Conservation (phyloP, 2,797 vertebrate genomes). For the Dallia pectoralis region DNA sequence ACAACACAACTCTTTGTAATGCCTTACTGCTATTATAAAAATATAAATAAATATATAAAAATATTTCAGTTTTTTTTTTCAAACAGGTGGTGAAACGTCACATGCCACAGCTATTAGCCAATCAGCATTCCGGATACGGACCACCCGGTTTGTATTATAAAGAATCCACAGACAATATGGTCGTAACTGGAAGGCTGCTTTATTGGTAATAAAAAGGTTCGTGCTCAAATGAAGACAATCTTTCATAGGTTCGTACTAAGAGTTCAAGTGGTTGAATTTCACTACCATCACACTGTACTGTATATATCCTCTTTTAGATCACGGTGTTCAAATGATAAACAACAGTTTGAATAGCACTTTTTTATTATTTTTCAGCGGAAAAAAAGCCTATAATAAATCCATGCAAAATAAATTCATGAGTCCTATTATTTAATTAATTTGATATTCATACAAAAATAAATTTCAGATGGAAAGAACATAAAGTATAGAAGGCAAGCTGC, state of each 20-base stretch:
- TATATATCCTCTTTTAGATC: slow-evolving; percentile 79
- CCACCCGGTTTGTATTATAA: slow-evolving; percentile 12
- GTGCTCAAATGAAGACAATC: slow-evolving; percentile 88
- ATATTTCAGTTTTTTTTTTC: no score
- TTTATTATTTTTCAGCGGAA: slow-evolving; percentile 73
- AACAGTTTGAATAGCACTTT: slow-evolving; percentile 82
- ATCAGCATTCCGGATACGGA: no score
- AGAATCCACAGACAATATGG: slow-evolving; percentile 53
- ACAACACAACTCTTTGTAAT: no score
- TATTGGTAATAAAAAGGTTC: slow-evolving; percentile 87
- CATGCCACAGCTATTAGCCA: no score
- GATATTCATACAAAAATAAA: slow-evolving; percentile 81
- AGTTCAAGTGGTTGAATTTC: slow-evolving; percentile 83
- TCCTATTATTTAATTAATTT: slow-evolving; percentile 73
- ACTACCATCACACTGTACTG: slow-evolving; percentile 75
- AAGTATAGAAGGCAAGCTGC: slow-evolving; percentile 79
- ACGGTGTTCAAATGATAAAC: slow-evolving; percentile 79
- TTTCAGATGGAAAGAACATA: slow-evolving; percentile 75
- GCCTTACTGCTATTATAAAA: not conserved
- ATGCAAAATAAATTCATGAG: slow-evolving; percentile 72
- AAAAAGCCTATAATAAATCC: slow-evolving; percentile 69
- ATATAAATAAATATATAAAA: not conserved
- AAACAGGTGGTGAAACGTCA: no score
- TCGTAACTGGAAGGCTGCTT: slow-evolving; percentile 84
- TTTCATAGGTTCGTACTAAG: slow-evolving; percentile 82